A percentile compares a stretch with the other conserved stretches of the same genome.
These are phyloP conservation scores for Catocala sponsa DNA, from an alignment of 2,888 invertebrate species.

Conservation along the genomic window DNA sequence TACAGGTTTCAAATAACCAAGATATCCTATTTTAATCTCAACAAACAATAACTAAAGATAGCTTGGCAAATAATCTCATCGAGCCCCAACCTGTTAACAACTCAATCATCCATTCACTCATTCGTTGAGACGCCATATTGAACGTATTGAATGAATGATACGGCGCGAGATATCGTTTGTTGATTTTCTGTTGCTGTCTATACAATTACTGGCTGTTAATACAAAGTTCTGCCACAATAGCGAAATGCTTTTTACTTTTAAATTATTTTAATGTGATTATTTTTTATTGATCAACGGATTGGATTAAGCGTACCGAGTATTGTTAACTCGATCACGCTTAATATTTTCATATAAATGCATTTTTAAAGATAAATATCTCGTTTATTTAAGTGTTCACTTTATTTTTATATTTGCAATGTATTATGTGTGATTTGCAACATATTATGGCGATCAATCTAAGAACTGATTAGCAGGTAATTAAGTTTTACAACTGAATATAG, in stretches of 20 bases:
- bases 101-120: constrained; percentile 77
- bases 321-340: too few species aligned
- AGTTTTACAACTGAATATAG: too few species aligned
- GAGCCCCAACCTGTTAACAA: constrained; percentile 63
- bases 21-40: too few species aligned
- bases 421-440: too few species aligned
- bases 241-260: not conserved
- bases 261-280: not conserved
- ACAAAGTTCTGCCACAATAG: constrained; percentile 33
- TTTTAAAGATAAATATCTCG: too few species aligned
- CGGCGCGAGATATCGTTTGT: constrained; percentile 35
- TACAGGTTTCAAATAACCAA: not conserved
- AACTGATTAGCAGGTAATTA: too few species aligned
- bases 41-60: constrained; percentile 5
- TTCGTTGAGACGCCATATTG: constrained; percentile 51
- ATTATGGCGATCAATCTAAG: too few species aligned
- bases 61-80: constrained; percentile 15
- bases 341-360: too few species aligned
- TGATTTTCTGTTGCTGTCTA: constrained; percentile 54
- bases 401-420: too few species aligned
- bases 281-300: too few species aligned
- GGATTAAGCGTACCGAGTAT: too few species aligned
- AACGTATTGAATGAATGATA: constrained; percentile 55
- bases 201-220: constrained; percentile 46
- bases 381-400: too few species aligned